phyloP scores from a whole-genome alignment of 2,888 invertebrate species.

The Philaethria dido region DNA sequence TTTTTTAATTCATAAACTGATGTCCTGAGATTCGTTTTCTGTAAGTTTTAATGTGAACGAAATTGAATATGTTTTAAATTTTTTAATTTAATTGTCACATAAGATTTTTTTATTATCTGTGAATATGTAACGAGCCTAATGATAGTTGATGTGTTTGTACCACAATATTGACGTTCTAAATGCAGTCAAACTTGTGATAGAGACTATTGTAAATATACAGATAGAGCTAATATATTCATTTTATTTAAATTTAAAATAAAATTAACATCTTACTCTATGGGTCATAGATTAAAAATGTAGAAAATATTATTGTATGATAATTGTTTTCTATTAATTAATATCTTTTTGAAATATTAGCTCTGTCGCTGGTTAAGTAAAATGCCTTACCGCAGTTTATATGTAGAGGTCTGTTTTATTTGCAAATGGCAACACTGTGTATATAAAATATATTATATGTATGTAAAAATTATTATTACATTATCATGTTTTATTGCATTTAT shows the following conservation, averaged over 20 bases:
- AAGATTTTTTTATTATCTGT: no score
- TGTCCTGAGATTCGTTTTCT: no score
- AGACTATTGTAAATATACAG: constrained; percentile 35
- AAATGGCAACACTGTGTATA: constrained; percentile 37
- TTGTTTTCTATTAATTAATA: constrained; percentile 18
- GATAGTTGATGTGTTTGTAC: constrained; percentile 3
- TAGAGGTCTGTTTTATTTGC: constrained; percentile 30
- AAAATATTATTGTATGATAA: constrained; percentile 20
- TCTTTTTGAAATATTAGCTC: constrained; percentile 35
- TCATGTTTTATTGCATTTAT: not conserved
- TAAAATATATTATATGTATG: not conserved
- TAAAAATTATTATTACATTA: not conserved
- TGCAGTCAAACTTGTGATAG: constrained; percentile 26
- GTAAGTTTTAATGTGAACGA: no score
- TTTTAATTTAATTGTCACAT: no score
- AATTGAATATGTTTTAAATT: no score
- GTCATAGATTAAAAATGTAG: constrained; percentile 20
- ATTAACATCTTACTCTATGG: constrained; percentile 18
- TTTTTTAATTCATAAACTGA: no score
- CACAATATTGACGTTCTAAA: constrained; percentile 29
- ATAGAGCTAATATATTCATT: constrained; percentile 41
- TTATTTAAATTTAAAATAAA: constrained; percentile 13
- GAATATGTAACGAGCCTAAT: not conserved
- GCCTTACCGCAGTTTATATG: constrained; percentile 41
- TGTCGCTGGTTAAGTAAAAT: constrained; percentile 36